Conservation (phyloP, 2,888 invertebrate species). For the Erebia epiphron region DNA sequence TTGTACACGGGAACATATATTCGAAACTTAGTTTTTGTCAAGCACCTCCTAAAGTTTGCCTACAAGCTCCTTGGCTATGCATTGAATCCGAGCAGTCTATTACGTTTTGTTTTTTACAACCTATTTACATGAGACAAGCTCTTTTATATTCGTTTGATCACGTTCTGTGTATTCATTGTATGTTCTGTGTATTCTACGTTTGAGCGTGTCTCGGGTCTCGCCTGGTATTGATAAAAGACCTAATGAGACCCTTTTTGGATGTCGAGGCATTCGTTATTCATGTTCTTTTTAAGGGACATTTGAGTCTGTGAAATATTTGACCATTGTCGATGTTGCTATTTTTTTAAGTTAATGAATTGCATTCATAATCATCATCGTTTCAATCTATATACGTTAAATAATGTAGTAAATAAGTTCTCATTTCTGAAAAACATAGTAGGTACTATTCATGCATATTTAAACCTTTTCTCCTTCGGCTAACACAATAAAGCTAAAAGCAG, state of each 20-base stretch:
- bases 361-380: too few relatives aligned
- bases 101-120: slow-evolving; percentile 33
- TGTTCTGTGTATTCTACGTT: slow-evolving; percentile 3
- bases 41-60: too few relatives aligned
- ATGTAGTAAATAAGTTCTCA: too few relatives aligned
- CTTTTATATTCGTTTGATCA: slow-evolving; percentile 28
- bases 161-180: slow-evolving; percentile 23
- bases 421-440: too few relatives aligned
- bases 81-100: slow-evolving; percentile 37
- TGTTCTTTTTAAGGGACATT: slow-evolving; percentile 11
- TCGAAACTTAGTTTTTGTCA: not conserved
- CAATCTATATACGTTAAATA: too few relatives aligned
- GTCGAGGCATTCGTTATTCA: not conserved
- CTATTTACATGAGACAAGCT: slow-evolving; percentile 29
- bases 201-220: not conserved
- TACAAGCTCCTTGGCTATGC: slow-evolving; percentile 1
- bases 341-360: not conserved
- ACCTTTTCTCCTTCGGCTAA: not conserved
- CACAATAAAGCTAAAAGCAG: not conserved
- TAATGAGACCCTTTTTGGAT: slow-evolving; percentile 16
- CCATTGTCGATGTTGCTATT: not conserved
- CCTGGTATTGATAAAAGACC: slow-evolving; percentile 11
- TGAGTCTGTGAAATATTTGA: not conserved
- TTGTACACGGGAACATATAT: too few relatives aligned
- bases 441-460: not conserved